Evolutionary conservation across 1,140 invertebrate species (phyloP).

Genomic region (Cyphomyrmex costatus): DNA sequence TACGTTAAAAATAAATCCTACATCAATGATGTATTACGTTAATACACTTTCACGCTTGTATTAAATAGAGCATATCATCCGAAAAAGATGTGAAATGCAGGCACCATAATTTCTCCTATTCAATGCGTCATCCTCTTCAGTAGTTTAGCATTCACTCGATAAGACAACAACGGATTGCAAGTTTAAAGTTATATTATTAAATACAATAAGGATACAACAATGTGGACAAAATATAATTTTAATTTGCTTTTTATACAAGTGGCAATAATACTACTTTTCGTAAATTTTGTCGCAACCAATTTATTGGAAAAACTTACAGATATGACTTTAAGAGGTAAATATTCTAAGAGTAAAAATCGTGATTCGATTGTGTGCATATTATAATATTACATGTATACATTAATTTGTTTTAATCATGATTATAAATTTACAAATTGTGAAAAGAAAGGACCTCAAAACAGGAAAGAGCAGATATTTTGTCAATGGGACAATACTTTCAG

Average conservation of each 20-base stretch:
- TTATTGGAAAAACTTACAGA: slow-evolving; percentile 38
- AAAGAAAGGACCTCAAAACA: slow-evolving; percentile 27
- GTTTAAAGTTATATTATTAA: background rate
- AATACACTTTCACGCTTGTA: slow-evolving; percentile 44
- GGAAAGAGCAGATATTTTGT: slow-evolving; percentile 16
- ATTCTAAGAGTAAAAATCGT: background rate
- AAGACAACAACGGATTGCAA: background rate
- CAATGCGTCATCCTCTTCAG: background rate
- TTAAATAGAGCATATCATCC: slow-evolving; percentile 38
- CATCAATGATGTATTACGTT: slow-evolving; percentile 5
- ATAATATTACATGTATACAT: background rate
- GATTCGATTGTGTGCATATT: background rate
- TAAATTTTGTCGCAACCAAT: background rate
- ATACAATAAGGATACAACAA: slow-evolving; percentile 18
- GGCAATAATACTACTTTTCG: background rate
- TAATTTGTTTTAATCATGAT: slow-evolving; percentile 10
- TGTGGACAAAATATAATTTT: slow-evolving; percentile 19
- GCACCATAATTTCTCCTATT: slow-evolving; percentile 23
- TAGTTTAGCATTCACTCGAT: background rate
- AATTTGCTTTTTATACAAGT: slow-evolving; percentile 13
- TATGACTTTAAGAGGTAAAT: slow-evolving; percentile 9
- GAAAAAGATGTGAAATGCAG: background rate
- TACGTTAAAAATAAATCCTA: background rate
- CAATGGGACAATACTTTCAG: slow-evolving; percentile 51
- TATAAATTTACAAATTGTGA: background rate